These are phyloP conservation scores for Cenopis cana DNA, from an alignment of 2,888 invertebrate genomes.

Conservation along the genomic window DNA sequence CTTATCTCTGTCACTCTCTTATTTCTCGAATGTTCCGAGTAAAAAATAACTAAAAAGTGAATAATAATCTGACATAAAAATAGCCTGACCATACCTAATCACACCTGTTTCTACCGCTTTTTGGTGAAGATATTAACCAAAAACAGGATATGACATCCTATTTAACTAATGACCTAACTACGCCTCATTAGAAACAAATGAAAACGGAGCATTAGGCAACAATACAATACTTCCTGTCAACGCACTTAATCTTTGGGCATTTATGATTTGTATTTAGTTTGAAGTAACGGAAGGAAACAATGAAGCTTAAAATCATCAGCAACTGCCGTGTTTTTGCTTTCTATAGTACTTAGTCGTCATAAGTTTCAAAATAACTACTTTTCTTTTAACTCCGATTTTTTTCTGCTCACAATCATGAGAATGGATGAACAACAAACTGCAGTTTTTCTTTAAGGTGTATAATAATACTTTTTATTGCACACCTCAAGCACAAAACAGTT, in stretches of 20 bases:
- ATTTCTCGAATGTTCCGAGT: no score
- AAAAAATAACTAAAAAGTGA: no score
- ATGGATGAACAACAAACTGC: no score
- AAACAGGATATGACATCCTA: conserved; percentile 49
- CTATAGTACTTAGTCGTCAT: no score
- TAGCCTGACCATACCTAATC: conserved; percentile 33
- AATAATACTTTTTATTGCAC: no score
- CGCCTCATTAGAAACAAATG: conserved; percentile 45
- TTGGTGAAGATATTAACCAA: conserved; percentile 35
- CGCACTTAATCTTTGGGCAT: conserved; percentile 3
- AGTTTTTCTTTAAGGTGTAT: no score
- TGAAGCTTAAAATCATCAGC: neutral
- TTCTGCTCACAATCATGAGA: no score
- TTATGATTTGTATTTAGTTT: neutral
- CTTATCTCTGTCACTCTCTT: no score
- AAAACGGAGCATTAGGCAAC: conserved; percentile 46
- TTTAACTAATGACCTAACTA: conserved; percentile 47
- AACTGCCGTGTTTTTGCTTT: neutral
- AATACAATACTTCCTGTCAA: conserved; percentile 45
- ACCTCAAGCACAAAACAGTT: no score
- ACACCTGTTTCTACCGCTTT: conserved; percentile 39
- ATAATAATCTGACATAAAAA: conserved; percentile 3
- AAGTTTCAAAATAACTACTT: no score
- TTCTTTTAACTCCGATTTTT: no score
- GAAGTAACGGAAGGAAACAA: conserved; percentile 5